A percentile compares a stretch with the other conserved stretches of the same genome.
Conservation (phyloP, 2,797 vertebrate species). For the Lutjanus argentimaculatus region DNA sequence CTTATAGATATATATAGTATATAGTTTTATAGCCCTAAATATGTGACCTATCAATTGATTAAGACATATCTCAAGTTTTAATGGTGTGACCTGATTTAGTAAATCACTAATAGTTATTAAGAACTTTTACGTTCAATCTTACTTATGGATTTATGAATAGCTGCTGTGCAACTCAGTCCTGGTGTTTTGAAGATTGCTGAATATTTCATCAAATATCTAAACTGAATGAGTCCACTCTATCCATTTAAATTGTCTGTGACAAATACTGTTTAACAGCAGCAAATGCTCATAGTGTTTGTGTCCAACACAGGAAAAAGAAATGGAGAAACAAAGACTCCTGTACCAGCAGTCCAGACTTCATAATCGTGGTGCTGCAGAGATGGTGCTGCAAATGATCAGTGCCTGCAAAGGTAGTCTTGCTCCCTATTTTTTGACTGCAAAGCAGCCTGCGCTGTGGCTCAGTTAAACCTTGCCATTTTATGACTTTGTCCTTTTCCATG, state of each 20-base stretch:
- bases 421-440: neutral
- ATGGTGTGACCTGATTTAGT: neutral
- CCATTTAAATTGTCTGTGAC: constrained; percentile 44
- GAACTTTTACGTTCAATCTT: neutral
- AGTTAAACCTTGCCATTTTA: neutral
- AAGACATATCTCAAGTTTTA: neutral
- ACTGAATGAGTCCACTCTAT: constrained; percentile 40
- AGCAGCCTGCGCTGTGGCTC: neutral
- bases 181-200: neutral
- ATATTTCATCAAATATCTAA: neutral
- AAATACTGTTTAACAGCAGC: neutral
- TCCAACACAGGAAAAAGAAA: constrained; percentile 92
- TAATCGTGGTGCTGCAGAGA: constrained; percentile 94
- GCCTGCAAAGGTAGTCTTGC: constrained; percentile 92
- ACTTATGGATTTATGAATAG: neutral
- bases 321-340: constrained; percentile 95
- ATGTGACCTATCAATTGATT: no score
- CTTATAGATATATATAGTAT: no score
- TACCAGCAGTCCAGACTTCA: constrained; percentile 96
- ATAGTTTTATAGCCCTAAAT: neutral
- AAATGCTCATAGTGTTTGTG: constrained; percentile 51
- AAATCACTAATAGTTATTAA: neutral
- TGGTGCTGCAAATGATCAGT: constrained; percentile 98
- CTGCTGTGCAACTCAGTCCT: neutral
- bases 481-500: neutral